Percentiles rank a stretch among this genome's conserved stretches.
These are phyloP conservation scores for Drosophila melanosoma DNA, from an alignment of 2,888 invertebrate species.

Conservation along the genomic window DNA sequence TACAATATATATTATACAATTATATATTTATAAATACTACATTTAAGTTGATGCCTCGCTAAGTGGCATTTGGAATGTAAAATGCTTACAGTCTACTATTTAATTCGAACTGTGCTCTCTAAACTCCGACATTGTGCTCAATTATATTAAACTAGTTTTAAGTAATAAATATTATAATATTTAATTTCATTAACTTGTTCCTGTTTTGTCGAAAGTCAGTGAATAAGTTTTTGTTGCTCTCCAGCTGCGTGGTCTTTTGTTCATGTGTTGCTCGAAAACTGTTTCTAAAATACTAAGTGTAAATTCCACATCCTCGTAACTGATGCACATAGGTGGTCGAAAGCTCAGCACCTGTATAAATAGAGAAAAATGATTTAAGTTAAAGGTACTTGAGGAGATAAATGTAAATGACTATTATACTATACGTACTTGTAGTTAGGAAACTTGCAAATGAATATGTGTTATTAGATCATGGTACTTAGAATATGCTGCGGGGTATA, in stretches of 20 bases:
- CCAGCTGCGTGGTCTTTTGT: constrained; percentile 81
- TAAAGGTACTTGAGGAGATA: background rate
- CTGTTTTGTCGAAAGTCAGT: background rate
- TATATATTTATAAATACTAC: constrained; percentile 27
- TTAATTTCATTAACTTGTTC: background rate
- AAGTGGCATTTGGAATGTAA: constrained; percentile 41
- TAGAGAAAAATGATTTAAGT: background rate
- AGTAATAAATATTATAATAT: constrained; percentile 48
- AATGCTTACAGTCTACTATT: constrained; percentile 48
- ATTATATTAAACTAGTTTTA: constrained; percentile 36
- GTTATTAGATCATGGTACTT: constrained; percentile 41
- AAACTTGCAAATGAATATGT: constrained; percentile 57
- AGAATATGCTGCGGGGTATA: constrained; percentile 11
- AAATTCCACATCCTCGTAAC: constrained; percentile 92
- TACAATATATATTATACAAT: constrained; percentile 21
- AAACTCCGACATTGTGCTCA: constrained; percentile 43
- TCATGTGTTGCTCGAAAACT: constrained; percentile 71
- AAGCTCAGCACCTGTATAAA: constrained; percentile 91
- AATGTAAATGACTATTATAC: background rate
- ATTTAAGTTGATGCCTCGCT: constrained; percentile 46
- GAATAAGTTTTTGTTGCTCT: constrained; percentile 44
- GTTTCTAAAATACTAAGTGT: constrained; percentile 87
- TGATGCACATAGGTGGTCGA: constrained; percentile 98
- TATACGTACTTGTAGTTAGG: constrained; percentile 58
- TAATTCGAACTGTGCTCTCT: constrained; percentile 44